Percentiles rank a stretch among this genome's conserved stretches.
These are phyloP conservation scores for Zoroaster sp. DNA, from an alignment of 53 echinoderm and acorn worm genomes.

Conservation along the genomic window DNA sequence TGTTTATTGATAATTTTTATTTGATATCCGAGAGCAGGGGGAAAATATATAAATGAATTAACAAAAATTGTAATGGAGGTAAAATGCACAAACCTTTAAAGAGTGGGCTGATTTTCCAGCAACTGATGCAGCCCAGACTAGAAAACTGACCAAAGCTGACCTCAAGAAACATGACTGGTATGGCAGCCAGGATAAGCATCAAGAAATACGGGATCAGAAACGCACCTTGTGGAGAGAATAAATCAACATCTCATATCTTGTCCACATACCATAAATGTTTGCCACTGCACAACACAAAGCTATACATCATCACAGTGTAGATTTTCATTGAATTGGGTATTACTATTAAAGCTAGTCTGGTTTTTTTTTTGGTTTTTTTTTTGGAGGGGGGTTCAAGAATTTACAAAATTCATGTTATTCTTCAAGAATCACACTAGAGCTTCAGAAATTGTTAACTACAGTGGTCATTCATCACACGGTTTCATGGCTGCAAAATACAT, in stretches of 20 bases:
- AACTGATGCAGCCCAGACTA: conserved; percentile 78
- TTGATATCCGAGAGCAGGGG: no score
- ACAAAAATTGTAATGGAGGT: not conserved
- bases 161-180: conserved; percentile 84
- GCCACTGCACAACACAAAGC: not conserved
- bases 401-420: no score
- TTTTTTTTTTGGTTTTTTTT: no score
- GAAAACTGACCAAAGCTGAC: conserved; percentile 86
- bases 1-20: no score
- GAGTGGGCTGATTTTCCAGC: conserved; percentile 82
- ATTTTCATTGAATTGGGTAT: no score
- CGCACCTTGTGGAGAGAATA: conserved; percentile 60
- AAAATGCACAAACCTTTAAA: conserved; percentile 74
- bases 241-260: not conserved
- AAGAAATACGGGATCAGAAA: conserved; percentile 77
- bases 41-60: not conserved
- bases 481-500: no score
- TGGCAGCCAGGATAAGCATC: conserved; percentile 67
- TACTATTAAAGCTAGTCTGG: no score
- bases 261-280: not conserved
- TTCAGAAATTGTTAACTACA: no score
- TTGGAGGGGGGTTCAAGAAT: no score
- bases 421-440: no score
- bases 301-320: not conserved
- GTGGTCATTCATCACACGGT: no score